Percentiles rank a stretch among this genome's conserved stretches.
These are phyloP conservation scores for Ceratosolen solmsi DNA, from an alignment of 1,140 invertebrate genomes.

Conservation along the genomic window DNA sequence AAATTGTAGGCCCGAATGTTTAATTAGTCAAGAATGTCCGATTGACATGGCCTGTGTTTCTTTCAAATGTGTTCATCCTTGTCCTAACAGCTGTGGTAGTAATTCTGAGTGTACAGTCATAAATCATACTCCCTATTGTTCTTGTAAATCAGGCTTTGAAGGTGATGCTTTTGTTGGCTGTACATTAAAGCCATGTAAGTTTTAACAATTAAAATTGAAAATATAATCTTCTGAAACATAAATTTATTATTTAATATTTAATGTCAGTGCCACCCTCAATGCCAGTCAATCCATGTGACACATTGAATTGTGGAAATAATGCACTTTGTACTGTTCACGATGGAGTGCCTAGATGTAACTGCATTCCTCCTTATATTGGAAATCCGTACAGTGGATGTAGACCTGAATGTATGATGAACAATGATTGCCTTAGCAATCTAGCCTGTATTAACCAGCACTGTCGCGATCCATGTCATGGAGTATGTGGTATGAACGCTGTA, in stretches of 20 bases:
- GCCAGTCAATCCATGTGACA: slow-evolving; percentile 80
- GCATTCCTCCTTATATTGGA: slow-evolving; percentile 89
- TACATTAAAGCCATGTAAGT: slow-evolving; percentile 68
- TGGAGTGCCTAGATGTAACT: slow-evolving; percentile 81
- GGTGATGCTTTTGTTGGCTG: slow-evolving; percentile 89
- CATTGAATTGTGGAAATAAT: slow-evolving; percentile 88
- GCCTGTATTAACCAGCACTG: slow-evolving; percentile 90
- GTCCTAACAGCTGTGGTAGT: slow-evolving; percentile 81
- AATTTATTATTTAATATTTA: slow-evolving; percentile 43
- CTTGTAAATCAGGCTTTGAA: slow-evolving; percentile 82
- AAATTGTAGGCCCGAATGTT: slow-evolving; percentile 83
- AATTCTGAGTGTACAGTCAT: slow-evolving; percentile 87
- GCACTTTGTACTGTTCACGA: slow-evolving; percentile 82
- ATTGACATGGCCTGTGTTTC: slow-evolving; percentile 84
- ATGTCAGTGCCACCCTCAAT: slow-evolving; percentile 57
- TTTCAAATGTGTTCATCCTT: slow-evolving; percentile 87
- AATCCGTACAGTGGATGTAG: slow-evolving; percentile 85
- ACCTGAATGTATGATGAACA: slow-evolving; percentile 85
- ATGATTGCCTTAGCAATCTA: slow-evolving; percentile 84
- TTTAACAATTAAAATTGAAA: background rate
- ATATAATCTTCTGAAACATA: too few species aligned
- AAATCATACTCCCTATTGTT: slow-evolving; percentile 87
- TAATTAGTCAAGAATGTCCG: slow-evolving; percentile 84
- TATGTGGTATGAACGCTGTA: slow-evolving; percentile 85
- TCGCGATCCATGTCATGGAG: slow-evolving; percentile 87